Percentiles rank a stretch among this genome's conserved stretches.
Evolutionary conservation across 2,797 vertebrate species (phyloP).

Genomic region (Mycteria americana): DNA sequence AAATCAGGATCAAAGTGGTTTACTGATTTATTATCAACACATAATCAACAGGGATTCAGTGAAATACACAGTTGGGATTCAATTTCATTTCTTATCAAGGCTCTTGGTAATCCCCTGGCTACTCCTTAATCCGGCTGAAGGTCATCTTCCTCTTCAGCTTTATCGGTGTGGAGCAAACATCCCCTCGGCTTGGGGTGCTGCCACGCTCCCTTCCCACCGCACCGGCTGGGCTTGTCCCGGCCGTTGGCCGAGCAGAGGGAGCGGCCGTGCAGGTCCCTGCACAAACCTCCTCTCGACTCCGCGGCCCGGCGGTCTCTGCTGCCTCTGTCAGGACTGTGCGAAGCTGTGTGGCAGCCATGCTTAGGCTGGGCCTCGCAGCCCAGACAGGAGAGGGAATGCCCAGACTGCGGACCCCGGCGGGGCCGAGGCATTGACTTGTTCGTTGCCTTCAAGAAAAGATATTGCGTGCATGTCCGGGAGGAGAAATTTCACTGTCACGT

Average conservation of each 20-base stretch:
- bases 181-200: background rate
- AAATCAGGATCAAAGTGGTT: background rate
- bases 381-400: background rate
- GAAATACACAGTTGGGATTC: background rate
- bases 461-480: rapidly evolving
- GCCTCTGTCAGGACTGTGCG: background rate
- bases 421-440: too few relatives aligned
- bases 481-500: background rate
- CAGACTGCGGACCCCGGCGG: rapidly evolving
- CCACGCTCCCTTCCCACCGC: background rate
- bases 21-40: background rate
- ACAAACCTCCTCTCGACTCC: background rate
- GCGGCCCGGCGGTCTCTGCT: background rate
- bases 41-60: background rate
- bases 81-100: background rate
- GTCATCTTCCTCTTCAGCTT: background rate
- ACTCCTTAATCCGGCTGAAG: too few relatives aligned
- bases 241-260: background rate
- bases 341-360: background rate
- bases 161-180: background rate
- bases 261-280: background rate
- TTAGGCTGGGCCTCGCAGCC: background rate
- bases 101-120: background rate
- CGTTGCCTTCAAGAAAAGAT: too few relatives aligned
- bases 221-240: rapidly evolving